Conservation (phyloP, 2,888 invertebrate species). For the Lepetodrilus schrolli region DNA sequence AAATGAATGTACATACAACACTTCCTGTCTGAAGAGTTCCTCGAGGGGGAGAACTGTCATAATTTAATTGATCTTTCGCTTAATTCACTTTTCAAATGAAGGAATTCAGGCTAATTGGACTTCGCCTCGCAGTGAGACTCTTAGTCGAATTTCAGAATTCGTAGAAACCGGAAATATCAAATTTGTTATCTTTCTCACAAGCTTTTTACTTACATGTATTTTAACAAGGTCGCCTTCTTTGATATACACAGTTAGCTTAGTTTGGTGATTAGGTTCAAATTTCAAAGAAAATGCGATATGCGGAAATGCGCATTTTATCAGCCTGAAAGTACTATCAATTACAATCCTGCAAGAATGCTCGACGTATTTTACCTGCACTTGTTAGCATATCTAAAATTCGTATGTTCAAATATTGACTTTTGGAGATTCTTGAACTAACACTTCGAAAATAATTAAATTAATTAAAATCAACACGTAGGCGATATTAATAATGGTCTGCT, state of each 20-base stretch:
- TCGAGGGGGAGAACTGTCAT: conserved; percentile 17
- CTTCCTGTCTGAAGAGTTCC: conserved; percentile 25
- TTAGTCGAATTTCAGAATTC: background rate
- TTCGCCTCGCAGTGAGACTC: background rate
- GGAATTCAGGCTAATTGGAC: conserved; percentile 12
- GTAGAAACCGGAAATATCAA: conserved; percentile 11
- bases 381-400: too few relatives aligned
- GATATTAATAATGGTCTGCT: too few relatives aligned
- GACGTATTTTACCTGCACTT: too few relatives aligned
- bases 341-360: too few relatives aligned
- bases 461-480: too few relatives aligned
- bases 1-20: background rate
- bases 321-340: background rate
- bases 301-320: background rate
- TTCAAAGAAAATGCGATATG: conserved; percentile 1
- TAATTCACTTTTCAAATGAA: conserved; percentile 15
- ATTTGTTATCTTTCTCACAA: conserved; percentile 22
- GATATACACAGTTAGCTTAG: conserved; percentile 17
- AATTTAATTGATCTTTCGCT: conserved; percentile 20
- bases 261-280: background rate
- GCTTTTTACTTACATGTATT: conserved; percentile 11
- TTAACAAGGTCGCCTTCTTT: conserved; percentile 16
- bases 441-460: too few relatives aligned
- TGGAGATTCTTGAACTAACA: too few relatives aligned
- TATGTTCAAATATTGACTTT: too few relatives aligned